Evolutionary conservation across 2,113 vertebrate species (phyloP).

Genomic region (Petrocephalus microphthalmus): DNA sequence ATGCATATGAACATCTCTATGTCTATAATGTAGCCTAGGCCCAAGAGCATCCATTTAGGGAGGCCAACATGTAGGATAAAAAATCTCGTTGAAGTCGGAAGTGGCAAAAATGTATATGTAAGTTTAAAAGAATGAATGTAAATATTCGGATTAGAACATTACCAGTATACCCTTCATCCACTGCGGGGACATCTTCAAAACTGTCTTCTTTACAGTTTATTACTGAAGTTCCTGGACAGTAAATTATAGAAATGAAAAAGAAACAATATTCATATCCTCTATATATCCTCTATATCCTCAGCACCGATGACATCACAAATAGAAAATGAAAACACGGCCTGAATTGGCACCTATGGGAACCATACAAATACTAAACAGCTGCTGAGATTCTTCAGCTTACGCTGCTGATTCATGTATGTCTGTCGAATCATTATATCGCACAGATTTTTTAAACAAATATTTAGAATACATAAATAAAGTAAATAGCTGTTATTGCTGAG

Average conservation of each 20-base stretch:
- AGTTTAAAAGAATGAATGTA: background rate
- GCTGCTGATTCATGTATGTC: background rate
- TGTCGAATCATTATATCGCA: background rate
- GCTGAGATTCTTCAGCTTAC: background rate
- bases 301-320: background rate
- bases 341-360: background rate
- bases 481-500: background rate
- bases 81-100: too few species aligned
- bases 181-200: fast-evolving
- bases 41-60: background rate
- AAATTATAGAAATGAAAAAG: background rate
- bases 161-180: slow-evolving; percentile 37
- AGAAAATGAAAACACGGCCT: background rate
- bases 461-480: background rate
- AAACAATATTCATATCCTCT: background rate
- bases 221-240: slow-evolving; percentile 15
- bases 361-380: too few species aligned
- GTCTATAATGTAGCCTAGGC: background rate
- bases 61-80: too few species aligned
- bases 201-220: slow-evolving; percentile 23
- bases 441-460: background rate
- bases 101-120: too few species aligned
- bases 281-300: too few species aligned
- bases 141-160: background rate
- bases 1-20: background rate